Evolutionary conservation across 2,113 vertebrate species (phyloP).

Genomic region (Ariopsis seemanni): DNA sequence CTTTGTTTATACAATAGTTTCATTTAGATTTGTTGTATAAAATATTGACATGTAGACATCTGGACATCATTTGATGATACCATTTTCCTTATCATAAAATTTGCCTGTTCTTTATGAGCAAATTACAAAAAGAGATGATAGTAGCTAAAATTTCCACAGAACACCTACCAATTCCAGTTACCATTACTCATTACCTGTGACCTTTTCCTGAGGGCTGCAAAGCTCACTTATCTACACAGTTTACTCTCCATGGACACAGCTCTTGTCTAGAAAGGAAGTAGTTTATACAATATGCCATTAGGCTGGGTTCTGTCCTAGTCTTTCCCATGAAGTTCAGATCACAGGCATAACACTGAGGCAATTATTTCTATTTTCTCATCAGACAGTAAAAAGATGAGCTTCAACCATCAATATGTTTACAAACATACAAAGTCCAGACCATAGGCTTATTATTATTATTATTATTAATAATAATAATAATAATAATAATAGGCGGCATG

Average conservation of each 20-base stretch:
- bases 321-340: neutral
- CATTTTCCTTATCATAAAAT: neutral
- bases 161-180: slow-evolving; percentile 10
- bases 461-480: neutral
- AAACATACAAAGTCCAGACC: neutral
- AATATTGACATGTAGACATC: neutral
- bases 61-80: neutral
- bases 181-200: slow-evolving; percentile 46
- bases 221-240: slow-evolving; percentile 46
- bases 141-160: neutral
- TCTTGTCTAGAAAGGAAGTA: slow-evolving; percentile 17
- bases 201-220: slow-evolving; percentile 43
- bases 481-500: neutral
- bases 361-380: neutral
- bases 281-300: slow-evolving; percentile 45
- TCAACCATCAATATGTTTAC: slow-evolving; percentile 12
- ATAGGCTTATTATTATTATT: neutral
- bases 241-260: slow-evolving; percentile 9
- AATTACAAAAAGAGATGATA: neutral
- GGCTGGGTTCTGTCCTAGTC: slow-evolving; percentile 48
- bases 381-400: neutral
- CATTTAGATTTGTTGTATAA: neutral
- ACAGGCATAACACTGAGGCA: neutral
- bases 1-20: neutral
- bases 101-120: neutral